These are phyloP conservation scores for Charadrius vociferus DNA, from an alignment of 2,113 vertebrate genomes.

Conservation along the genomic window DNA sequence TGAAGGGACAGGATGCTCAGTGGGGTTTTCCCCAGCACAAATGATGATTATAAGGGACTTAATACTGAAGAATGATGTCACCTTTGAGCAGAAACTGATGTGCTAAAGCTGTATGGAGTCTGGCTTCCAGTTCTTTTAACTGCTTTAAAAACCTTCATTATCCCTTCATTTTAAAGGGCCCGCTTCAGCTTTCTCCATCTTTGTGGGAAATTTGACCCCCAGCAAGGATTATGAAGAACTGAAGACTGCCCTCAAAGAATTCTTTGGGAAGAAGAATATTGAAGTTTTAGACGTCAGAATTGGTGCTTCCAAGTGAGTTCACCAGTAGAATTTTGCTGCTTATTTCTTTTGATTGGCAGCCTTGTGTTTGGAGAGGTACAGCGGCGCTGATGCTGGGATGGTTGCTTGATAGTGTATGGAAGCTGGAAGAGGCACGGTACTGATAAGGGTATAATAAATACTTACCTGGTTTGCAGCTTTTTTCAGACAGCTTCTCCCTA, in stretches of 20 bases:
- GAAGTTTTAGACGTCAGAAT: constrained; percentile 86
- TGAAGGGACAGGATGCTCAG: not conserved
- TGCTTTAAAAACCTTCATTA: not conserved
- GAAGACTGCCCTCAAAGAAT: constrained; percentile 80
- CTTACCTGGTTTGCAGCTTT: not conserved
- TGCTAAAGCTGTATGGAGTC: not conserved
- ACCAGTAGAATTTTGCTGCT: not conserved
- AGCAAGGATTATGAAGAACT: constrained; percentile 88
- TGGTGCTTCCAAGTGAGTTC: constrained; percentile 84
- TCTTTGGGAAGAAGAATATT: constrained; percentile 89
- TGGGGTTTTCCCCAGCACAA: not conserved
- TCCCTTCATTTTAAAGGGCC: constrained; percentile 32
- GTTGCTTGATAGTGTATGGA: not conserved
- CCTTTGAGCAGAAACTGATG: constrained; percentile 73
- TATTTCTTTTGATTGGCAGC: not conserved
- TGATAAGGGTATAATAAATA: not conserved
- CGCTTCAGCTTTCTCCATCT: constrained; percentile 80
- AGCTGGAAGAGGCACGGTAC: not conserved
- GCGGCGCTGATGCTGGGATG: not conserved
- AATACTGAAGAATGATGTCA: constrained; percentile 84
- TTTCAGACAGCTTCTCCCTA: not conserved
- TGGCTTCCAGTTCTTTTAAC: not conserved
- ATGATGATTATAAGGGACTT: constrained; percentile 85
- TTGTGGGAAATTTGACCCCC: constrained; percentile 84
- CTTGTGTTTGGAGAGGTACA: not conserved